A percentile compares a stretch with the other conserved stretches of the same genome.
phyloP scores from a whole-genome alignment of 2,113 vertebrate species.

The Indicator maculatus region DNA sequence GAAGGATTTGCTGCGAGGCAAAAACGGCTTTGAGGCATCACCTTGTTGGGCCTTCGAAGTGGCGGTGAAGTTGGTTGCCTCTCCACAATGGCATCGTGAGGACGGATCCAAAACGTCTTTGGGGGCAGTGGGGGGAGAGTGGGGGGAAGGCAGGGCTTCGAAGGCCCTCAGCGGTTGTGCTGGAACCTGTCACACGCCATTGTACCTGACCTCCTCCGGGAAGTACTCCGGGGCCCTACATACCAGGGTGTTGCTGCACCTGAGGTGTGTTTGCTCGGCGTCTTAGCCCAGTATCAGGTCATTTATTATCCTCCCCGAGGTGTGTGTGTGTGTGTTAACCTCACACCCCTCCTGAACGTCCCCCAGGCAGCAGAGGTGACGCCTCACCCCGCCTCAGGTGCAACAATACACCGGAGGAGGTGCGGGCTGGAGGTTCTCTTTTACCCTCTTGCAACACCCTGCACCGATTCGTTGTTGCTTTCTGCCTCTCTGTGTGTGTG shows the following conservation, averaged over 20 bases:
- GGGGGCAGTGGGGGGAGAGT: too few species aligned
- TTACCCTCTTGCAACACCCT: background rate
- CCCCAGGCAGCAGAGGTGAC: background rate
- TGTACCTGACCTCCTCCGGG: background rate
- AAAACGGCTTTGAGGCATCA: rapidly evolving
- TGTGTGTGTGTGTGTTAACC: background rate
- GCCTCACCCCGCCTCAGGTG: background rate
- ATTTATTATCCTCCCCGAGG: background rate
- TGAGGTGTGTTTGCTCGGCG: constrained; percentile 18
- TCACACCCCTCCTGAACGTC: background rate
- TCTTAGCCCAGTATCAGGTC: background rate
- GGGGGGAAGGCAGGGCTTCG: background rate
- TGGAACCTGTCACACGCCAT: background rate
- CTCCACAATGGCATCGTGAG: too few species aligned
- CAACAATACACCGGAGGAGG: background rate
- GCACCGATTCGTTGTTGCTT: background rate
- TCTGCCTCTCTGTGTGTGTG: background rate
- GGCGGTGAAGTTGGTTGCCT: rapidly evolving
- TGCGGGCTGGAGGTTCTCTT: background rate
- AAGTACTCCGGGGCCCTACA: background rate
- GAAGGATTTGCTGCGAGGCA: too few species aligned
- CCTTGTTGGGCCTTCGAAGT: background rate
- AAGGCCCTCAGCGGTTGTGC: background rate
- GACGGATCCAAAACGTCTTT: too few species aligned
- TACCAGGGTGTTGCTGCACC: constrained; percentile 15